These are phyloP conservation scores for Pimpla rufipes DNA, from an alignment of 2,888 invertebrate species.

Conservation along the genomic window DNA sequence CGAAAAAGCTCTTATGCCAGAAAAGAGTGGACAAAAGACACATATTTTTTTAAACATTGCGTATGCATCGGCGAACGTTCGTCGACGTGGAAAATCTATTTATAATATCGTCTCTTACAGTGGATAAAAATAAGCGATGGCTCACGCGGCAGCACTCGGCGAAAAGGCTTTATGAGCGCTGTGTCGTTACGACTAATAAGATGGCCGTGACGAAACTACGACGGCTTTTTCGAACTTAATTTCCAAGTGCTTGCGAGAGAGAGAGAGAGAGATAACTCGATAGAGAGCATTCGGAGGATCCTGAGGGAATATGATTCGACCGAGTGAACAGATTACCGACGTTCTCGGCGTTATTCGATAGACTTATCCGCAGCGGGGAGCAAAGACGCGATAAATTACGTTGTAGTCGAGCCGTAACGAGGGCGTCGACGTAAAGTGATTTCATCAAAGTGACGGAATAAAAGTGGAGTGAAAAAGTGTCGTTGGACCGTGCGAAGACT, in stretches of 20 bases:
- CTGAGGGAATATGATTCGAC: conserved; percentile 53
- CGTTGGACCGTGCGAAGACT: not conserved
- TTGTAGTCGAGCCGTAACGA: not conserved
- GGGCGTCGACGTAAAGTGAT: not conserved
- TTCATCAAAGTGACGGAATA: conserved; percentile 2
- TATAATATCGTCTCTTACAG: conserved; percentile 15
- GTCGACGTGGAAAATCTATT: conserved; percentile 8
- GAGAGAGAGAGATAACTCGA: conserved; percentile 37
- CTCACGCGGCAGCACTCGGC: not conserved
- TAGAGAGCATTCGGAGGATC: conserved; percentile 10
- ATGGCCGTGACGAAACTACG: conserved; percentile 31
- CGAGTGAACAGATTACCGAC: conserved; percentile 41
- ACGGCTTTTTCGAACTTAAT: conserved; percentile 2
- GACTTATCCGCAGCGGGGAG: conserved; percentile 13
- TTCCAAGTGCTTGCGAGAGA: conserved; percentile 15
- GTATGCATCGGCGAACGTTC: conserved; percentile 36
- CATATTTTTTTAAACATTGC: conserved; percentile 34
- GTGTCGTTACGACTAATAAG: conserved; percentile 35
- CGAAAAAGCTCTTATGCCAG: too few species aligned
- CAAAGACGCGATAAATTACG: not conserved
- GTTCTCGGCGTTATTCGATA: conserved; percentile 5
- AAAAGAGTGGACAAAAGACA: too few species aligned
- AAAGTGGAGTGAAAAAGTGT: conserved; percentile 13
- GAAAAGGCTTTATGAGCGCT: conserved; percentile 7
- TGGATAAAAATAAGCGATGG: conserved; percentile 28